Base-by-base conservation (phyloP, 1,140 invertebrate genomes). In the Rhynchophorus ferrugineus region DNA sequence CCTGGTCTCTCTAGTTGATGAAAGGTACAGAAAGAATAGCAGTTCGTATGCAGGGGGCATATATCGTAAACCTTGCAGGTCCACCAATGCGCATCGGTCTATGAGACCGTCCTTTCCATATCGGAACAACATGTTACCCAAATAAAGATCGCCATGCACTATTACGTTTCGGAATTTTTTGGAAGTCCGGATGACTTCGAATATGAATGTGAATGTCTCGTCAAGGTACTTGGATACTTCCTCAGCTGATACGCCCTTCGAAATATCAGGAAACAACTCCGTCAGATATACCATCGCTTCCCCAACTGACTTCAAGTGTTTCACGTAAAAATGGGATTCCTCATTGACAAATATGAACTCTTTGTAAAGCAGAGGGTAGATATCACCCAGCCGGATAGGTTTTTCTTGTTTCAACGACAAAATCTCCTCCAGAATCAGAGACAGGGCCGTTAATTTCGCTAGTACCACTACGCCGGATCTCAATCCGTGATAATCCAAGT, bases 31-130 rank as follows among this genome's bases (percentile, higher is more conserved):
- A 1, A 75, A 58, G 7, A 68, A 63, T 2, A 69, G 51, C 0
- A 74, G 29, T 47, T 81, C 78, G 9, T 75, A 72, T 0, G 71
- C 71, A 2, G 75, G 62, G 1, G 77, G 76, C 7, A 64, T 64
- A 16, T 78, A 78, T 6, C 77, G 66, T 46, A 74, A 53, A 9
- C 73, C 56, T 55, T 78, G 77, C 45, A 77, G 74, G 50, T 78
- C 76, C 16, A 79, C 66, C 6, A 79, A 64, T 22, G 68, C 67
- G 21, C 71, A 75, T 22, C 63, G 61, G 1, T 56, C 51, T 0
- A 63, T 56, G 46, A 68, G 60, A 2, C n/a, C 17, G 45, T 72
- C 75, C 42, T 75, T 56, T 5, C 77, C 68, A 54, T 77, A 51
- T 58, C 68, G 66, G 35, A 72, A 69, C 63, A 73, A 66, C 3